phyloP scores from a whole-genome alignment of 2,797 vertebrate genomes.

The Spondyliosoma cantharus region DNA sequence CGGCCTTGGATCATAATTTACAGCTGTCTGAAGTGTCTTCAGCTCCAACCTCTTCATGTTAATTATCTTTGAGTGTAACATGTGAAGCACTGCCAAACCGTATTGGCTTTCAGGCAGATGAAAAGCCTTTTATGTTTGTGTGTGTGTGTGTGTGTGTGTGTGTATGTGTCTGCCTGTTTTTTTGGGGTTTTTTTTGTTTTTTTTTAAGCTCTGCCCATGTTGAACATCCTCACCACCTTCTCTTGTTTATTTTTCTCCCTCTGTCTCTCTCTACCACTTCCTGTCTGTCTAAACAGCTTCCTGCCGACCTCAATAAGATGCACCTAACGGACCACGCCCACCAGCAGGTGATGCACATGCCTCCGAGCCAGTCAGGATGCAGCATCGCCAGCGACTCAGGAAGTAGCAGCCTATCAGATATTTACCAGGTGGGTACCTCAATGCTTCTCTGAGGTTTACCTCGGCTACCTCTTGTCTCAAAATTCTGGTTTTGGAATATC shows the following conservation, averaged over 20 bases:
- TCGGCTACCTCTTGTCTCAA: neutral
- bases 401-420: constrained; percentile 97
- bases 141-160: constrained; percentile 10
- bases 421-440: constrained; percentile 90
- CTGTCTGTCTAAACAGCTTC: constrained; percentile 88
- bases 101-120: constrained; percentile 60
- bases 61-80: constrained; percentile 30
- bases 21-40: constrained; percentile 31
- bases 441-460: neutral
- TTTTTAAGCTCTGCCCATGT: neutral
- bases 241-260: constrained; percentile 39
- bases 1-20: constrained; percentile 36
- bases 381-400: constrained; percentile 98
- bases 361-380: constrained; percentile 97
- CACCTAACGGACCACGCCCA: constrained; percentile 94
- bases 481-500: neutral
- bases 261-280: constrained; percentile 37
- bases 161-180: neutral
- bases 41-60: constrained; percentile 35
- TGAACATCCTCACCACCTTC: constrained; percentile 32
- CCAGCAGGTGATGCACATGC: constrained; percentile 91
- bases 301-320: constrained; percentile 98
- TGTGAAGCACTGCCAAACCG: constrained; percentile 49
- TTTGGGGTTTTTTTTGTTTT: no score
- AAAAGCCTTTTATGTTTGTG: constrained; percentile 18